phyloP scores from a whole-genome alignment of 64 coral and sea anemone species.

The Montipora capricornis region DNA sequence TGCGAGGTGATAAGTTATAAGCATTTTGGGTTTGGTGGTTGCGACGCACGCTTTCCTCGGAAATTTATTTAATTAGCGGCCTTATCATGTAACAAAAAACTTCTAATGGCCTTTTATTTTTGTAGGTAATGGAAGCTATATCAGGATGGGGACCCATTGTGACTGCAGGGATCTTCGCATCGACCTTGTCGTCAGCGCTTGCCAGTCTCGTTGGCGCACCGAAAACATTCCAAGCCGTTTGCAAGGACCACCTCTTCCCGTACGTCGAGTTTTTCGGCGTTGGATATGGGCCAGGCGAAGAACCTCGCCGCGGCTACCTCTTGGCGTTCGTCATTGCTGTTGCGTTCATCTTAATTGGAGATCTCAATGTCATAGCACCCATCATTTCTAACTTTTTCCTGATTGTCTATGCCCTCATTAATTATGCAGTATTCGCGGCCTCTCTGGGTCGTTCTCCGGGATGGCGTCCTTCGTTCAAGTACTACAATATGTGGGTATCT shows the following conservation, averaged over 20 bases:
- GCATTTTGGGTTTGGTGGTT: too few species aligned
- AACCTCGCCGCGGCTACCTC: conserved; percentile 90
- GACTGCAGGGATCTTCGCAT: conserved; percentile 94
- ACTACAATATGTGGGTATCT: conserved; percentile 98
- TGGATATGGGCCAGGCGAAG: conserved; percentile 81
- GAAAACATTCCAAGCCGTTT: conserved; percentile 96
- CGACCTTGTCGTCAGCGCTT: conserved; percentile 96
- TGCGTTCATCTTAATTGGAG: conserved; percentile 87
- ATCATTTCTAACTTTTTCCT: conserved; percentile 97
- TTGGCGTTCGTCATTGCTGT: conserved; percentile 80
- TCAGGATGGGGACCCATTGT: conserved; percentile 97
- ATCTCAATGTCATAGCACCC: conserved; percentile 91
- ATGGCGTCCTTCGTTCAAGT: conserved; percentile 97
- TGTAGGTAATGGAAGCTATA: conserved; percentile 89
- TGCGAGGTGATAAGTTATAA: too few species aligned
- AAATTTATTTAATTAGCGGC: too few species aligned
- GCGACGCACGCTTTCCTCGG: too few species aligned
- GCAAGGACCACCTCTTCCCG: conserved; percentile 91
- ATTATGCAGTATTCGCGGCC: conserved; percentile 96
- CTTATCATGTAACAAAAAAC: too few species aligned
- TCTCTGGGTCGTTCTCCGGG: conserved; percentile 94
- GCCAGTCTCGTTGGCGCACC: conserved; percentile 98
- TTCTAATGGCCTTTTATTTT: background rate
- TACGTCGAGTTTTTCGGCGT: conserved; percentile 78
- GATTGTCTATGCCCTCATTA: conserved; percentile 96